Evolutionary conservation across 2,888 invertebrate species (phyloP), one percentile per base, ranked within the genome.

Genomic region (Campopleginae sp.): DNA sequence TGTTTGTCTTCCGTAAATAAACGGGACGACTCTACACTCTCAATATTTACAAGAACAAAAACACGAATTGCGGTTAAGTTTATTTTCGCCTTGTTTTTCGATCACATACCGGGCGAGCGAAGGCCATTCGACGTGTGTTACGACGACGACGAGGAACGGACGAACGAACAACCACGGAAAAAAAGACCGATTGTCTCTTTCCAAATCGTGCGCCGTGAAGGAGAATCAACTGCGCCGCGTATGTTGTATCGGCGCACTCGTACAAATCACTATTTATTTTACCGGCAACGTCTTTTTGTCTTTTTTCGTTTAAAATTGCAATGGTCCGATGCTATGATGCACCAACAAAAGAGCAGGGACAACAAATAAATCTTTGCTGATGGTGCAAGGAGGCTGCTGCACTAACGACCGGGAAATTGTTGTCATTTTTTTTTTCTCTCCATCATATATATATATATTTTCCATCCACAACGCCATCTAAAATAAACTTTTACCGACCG

Each of bases 31-130:
- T 58, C 14, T 27, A 27, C 17, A 48, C 58, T 27, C 58, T 58
- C 5, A 8, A 23, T 27, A 27, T 58, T 51, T 27, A 58, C 6
- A 58, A 27, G 14, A 12, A 23, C 23, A 58, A 58, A 27, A 58
- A 58, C 14, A 27, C 65, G 51, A 42, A 33, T 44, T 10, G 17
- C n/a, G 33, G n/a, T 23, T 17, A 31, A 31, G 33, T 51, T 71
- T 46, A 74, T 38, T 27, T 68, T 75, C 38, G 8, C 14, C 3
- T 33, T 23, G 27, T 42, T 46, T 46, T 78, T 70, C 68, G 63
- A 63, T 78, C 78, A 63, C 82, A 74, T 79, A 83, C 74, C 83
- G 74, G 74, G 61, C 68, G 68, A 71, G 61, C 68, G 68, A 71
- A 66, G 79, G 61, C 66, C 83, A 68, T 79, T 72, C 61, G 46